Evolutionary conservation across 2,113 vertebrate genomes (phyloP), one percentile per base, ranked within the genome.

Genomic region (Phalacrocorax carbo): DNA sequence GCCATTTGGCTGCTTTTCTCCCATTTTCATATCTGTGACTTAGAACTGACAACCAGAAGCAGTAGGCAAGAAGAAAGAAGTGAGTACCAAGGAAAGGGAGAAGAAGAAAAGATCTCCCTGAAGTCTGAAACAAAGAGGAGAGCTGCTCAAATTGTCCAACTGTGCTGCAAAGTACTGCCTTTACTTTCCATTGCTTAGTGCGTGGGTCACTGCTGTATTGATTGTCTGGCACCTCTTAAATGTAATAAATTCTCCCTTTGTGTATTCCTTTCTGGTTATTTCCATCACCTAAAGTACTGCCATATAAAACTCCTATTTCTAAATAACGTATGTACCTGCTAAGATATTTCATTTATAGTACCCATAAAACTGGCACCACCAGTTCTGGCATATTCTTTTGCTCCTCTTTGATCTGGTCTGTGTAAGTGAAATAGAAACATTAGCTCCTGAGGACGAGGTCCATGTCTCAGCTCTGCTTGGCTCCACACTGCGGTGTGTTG

Each of bases 251-350:
- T 83, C 36, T 66, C 64, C 57, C 40, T 65, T 94, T 49, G 62
- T 81, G 49, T 81, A 81, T 92, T 96, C 52, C 23, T 85, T 78
- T 72, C 65, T 80, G 44, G 18, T 72, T 89, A 77, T 82, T 96
- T 89, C 86, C 73, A 68, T 78, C 81, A 87, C 60, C 52, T 92
- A 57, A 88, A 85, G 42, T 95, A 62, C 38, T 64, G 23, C 51
- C 44, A 26, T 75, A 58, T 92, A 95, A 95, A 95, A 61, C 13
- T 82, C 58, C 19, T 65, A 21, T 91, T 96, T 96, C 80, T 90
- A 90, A 94, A 85, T 94, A 90, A 62, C 20, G 5, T 58, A 64
- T 34, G 15, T 86, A 61, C 40, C 65, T 29, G 15, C 60, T 91
- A 86, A 93, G 68, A 27, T 85, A 80, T 23, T 88, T 94, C 8